phyloP scores from a whole-genome alignment of 2,888 invertebrate species.

The Agriopis leucophaearia region DNA sequence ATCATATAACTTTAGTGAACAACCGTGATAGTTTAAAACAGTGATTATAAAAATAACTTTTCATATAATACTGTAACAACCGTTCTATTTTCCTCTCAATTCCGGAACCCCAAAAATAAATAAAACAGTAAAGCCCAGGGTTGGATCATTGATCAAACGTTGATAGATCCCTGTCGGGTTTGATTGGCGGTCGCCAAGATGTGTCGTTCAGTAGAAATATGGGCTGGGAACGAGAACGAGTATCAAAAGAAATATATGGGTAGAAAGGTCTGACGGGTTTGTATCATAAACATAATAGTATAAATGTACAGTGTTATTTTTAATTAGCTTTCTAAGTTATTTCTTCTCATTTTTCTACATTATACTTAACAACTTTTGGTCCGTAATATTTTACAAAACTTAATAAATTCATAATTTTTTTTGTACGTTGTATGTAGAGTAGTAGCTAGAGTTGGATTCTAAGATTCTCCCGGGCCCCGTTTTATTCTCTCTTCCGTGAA shows the following conservation, averaged over 20 bases:
- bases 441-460: no score
- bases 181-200: conserved; percentile 58
- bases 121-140: conserved; percentile 48
- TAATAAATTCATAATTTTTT: no score
- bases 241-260: neutral
- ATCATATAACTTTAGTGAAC: no score
- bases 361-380: no score
- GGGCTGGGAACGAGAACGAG: conserved; percentile 6
- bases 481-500: no score
- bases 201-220: conserved; percentile 34
- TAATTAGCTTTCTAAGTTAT: no score
- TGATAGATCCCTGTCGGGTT: conserved; percentile 53
- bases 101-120: conserved; percentile 46
- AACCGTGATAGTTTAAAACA: no score
- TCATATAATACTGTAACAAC: neutral
- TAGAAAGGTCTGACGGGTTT: neutral
- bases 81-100: neutral
- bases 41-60: neutral
- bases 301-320: no score
- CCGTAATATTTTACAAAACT: no score
- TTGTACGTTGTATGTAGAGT: no score
- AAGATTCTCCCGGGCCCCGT: no score
- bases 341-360: no score
- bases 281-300: neutral
- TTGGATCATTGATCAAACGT: conserved; percentile 63